Conservation (phyloP, 2,113 vertebrate genomes). For the Geococcyx californianus region DNA sequence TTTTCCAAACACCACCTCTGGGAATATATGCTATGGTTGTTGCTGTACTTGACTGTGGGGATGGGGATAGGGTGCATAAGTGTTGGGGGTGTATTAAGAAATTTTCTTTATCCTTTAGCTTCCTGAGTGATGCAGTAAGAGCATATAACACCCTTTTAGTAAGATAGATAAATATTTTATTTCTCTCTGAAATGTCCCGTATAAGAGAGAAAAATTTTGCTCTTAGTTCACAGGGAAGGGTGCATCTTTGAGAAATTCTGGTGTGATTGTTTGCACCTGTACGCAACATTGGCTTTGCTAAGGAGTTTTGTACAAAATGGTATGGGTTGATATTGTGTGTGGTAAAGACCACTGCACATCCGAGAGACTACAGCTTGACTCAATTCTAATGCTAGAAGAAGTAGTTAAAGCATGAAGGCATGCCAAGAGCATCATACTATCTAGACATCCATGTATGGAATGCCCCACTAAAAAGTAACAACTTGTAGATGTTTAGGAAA, state of each 20-base stretch:
- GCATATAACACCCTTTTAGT: background rate
- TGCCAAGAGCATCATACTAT: background rate
- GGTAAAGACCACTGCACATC: background rate
- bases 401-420: background rate
- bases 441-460: background rate
- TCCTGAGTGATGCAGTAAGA: background rate
- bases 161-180: background rate
- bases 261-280: background rate
- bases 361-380: background rate
- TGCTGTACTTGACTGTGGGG: background rate
- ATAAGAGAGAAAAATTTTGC: background rate
- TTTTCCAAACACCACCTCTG: background rate
- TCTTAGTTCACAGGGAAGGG: background rate
- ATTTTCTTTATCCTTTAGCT: background rate
- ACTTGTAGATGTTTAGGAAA: background rate
- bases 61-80: background rate
- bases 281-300: background rate
- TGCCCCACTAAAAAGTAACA: rapidly evolving
- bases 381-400: background rate
- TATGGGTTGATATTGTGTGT: background rate
- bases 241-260: background rate
- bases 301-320: background rate
- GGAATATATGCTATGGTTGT: background rate
- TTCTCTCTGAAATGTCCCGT: background rate
- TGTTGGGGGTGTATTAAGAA: background rate